A percentile compares a stretch with the other conserved stretches of the same genome.
Evolutionary conservation across 1,140 invertebrate species (phyloP).

Genomic region (Prorops nasuta): DNA sequence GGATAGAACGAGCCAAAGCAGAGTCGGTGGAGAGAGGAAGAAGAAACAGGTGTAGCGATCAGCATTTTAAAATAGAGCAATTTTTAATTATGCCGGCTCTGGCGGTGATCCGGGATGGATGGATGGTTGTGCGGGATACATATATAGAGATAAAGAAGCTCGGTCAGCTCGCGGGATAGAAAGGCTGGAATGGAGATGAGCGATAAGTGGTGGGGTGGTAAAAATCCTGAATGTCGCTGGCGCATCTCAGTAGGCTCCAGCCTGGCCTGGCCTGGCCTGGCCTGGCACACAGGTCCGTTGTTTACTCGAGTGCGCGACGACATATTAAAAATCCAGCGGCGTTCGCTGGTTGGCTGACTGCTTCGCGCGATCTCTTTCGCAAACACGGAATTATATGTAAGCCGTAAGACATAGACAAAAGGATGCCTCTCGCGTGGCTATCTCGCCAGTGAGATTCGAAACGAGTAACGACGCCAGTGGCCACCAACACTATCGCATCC

Average conservation of each 20-base stretch:
- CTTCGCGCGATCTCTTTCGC: conserved; percentile 46
- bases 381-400: conserved; percentile 56
- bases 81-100: conserved; percentile 39
- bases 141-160: not conserved
- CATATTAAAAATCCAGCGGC: conserved; percentile 51
- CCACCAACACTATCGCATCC: too few species aligned
- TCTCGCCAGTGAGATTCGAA: too few species aligned
- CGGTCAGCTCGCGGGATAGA: not conserved
- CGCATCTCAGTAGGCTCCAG: conserved; percentile 2
- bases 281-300: too few species aligned
- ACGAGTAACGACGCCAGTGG: too few species aligned
- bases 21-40: too few species aligned
- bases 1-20: not conserved
- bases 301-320: conserved; percentile 26
- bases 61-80: conserved; percentile 40
- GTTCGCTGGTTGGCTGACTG: too few species aligned
- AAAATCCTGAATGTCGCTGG: too few species aligned
- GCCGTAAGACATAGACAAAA: conserved; percentile 57
- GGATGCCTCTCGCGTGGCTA: too few species aligned
- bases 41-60: too few species aligned
- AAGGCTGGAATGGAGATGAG: not conserved
- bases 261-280: conserved; percentile 2
- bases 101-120: conserved; percentile 23
- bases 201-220: not conserved
- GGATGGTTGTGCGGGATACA: not conserved